These are phyloP conservation scores for Jordanella pulchra DNA, from an alignment of 2,797 vertebrate genomes.

Conservation along the genomic window DNA sequence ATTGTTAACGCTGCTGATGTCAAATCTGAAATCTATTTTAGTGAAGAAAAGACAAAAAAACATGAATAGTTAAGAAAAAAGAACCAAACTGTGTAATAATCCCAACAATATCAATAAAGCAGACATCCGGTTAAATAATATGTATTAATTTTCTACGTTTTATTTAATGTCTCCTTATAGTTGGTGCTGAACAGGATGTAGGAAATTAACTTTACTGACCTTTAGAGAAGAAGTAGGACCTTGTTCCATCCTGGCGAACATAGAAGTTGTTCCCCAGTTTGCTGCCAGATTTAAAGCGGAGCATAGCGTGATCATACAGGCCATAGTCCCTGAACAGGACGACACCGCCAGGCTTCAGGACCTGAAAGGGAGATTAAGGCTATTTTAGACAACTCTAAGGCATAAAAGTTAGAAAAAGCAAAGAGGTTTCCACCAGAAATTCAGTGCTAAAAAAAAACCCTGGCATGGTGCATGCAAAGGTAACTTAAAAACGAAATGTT, in stretches of 20 bases:
- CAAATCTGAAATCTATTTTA: no score
- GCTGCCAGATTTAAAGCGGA: constrained; percentile 90
- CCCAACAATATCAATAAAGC: background rate
- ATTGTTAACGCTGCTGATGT: no score
- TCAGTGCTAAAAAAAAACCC: background rate
- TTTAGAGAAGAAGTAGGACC: constrained; percentile 93
- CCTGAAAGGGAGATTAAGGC: constrained; percentile 71
- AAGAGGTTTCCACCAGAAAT: background rate
- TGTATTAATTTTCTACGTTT: background rate
- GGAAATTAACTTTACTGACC: constrained; percentile 76
- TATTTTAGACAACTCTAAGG: background rate
- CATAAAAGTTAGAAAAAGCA: background rate
- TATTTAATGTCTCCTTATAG: background rate
- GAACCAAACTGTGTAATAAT: background rate
- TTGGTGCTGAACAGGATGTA: background rate
- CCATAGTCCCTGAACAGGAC: constrained; percentile 96
- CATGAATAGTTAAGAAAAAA: background rate
- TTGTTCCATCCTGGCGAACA: constrained; percentile 94
- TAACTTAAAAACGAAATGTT: background rate
- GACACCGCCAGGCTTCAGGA: constrained; percentile 89
- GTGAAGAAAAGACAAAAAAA: background rate
- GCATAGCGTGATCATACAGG: constrained; percentile 94
- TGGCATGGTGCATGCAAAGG: background rate
- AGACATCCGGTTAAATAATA: background rate
- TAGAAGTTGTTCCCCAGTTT: constrained; percentile 96